Evolutionary conservation across 2,888 invertebrate species (phyloP).

Genomic region (Drosophila birchii): DNA sequence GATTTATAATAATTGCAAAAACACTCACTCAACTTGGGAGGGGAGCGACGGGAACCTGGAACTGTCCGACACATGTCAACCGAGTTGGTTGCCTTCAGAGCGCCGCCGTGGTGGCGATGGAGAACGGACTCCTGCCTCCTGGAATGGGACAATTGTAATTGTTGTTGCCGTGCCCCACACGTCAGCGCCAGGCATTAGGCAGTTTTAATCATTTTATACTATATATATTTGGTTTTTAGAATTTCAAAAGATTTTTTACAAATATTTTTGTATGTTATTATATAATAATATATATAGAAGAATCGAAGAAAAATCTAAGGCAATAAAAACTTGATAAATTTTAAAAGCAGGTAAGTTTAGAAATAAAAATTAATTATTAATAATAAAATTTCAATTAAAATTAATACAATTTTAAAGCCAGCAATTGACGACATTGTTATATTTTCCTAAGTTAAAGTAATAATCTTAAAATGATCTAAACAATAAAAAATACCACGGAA

Average conservation of each 20-base stretch:
- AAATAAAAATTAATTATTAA: too few species aligned
- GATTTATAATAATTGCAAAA: constrained; percentile 75
- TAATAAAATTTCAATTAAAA: too few species aligned
- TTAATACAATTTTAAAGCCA: too few species aligned
- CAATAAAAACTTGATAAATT: too few species aligned
- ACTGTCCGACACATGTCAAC: constrained; percentile 69
- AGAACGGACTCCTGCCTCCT: constrained; percentile 1
- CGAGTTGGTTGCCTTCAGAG: constrained; percentile 23
- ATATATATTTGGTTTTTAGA: background rate
- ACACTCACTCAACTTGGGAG: constrained; percentile 47
- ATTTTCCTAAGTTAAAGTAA: too few species aligned
- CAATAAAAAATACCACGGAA: background rate
- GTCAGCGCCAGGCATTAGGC: constrained; percentile 55
- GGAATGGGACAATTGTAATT: constrained; percentile 41
- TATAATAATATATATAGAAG: too few species aligned
- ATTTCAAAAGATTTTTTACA: background rate
- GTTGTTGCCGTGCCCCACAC: constrained; percentile 42
- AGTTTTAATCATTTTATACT: background rate
- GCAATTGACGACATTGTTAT: too few species aligned
- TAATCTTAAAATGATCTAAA: background rate
- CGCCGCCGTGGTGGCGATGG: background rate
- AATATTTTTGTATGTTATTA: too few species aligned
- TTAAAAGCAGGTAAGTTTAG: too few species aligned
- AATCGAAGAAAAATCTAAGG: too few species aligned
- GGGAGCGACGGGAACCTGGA: constrained; percentile 35